Evolutionary conservation across 2,888 invertebrate genomes (phyloP), one percentile per base, ranked within the genome.

Genomic region (Lasioglossum zephyrum): DNA sequence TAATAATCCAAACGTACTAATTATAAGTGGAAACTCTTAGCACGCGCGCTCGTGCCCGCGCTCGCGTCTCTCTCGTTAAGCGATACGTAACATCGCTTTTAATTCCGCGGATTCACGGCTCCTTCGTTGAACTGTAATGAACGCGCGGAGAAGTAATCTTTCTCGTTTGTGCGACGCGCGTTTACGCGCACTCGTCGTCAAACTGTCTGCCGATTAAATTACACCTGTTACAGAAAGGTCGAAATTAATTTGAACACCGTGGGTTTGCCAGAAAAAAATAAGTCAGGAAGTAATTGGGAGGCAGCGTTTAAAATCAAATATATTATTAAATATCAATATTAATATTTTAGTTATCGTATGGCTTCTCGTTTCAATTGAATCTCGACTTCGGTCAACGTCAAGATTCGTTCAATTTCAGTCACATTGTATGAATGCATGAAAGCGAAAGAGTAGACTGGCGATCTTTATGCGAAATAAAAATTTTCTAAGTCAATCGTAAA

Each of bases 1-100:
- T 88, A 88, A 88, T 88, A 88, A 88, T 78, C 88, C 84, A 81
- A 86, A 88, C 88, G 88, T 86, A 84, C 88, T 88, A 88, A 88
- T 88, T 88, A 88, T 85, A 81, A 88, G 87, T 83, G 88, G 87
- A 82, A 85, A 85, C 88, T 83, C 82, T 85, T 83, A 63, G 79
- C 69, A n/a, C 13, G 60, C 73, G 53, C 69, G 53, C 76, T 44
- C 69, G 74, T 47, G 77, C 9, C 44, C 73, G 69, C 47, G 60
- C 79, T 69, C 69, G 75, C 69, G 75, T 60, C 76, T 84, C 76
- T 84, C 87, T 87, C 87, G 87, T 87, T 87, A 87, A 87, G 74
- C 87, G 84, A 87, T 79, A 72, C 84, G 85, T 79, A 47, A 79
- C 85, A 84, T 85, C 79, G 85, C 57, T 79, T 36, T 85, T 79